Evolutionary conservation across 2,888 invertebrate species (phyloP).

Genomic region (Drosophila paucipuncta): DNA sequence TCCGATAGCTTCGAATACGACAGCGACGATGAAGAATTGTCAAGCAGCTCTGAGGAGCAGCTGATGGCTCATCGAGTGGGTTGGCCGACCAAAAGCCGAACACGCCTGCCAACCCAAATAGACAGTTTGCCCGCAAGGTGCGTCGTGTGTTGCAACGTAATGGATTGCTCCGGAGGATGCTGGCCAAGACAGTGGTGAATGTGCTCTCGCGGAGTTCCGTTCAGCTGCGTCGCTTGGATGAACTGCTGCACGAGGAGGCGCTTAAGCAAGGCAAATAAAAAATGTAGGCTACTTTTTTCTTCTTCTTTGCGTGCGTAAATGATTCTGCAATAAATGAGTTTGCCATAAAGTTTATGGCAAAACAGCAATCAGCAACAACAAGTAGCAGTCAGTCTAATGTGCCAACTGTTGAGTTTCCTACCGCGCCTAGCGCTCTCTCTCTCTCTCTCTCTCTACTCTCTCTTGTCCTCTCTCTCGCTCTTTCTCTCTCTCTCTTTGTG

Average conservation of each 20-base stretch:
- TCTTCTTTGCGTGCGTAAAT: not conserved
- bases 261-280: not conserved
- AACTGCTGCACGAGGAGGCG: conserved; percentile 17
- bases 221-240: conserved; percentile 28
- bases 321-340: conserved; percentile 39
- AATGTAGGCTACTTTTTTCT: not conserved
- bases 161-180: not conserved
- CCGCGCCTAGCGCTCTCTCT: conserved; percentile 22
- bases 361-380: conserved; percentile 38
- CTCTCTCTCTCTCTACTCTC: not conserved
- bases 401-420: conserved; percentile 84
- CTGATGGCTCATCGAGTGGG: not conserved
- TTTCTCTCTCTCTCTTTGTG: not conserved
- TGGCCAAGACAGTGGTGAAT: conserved; percentile 24
- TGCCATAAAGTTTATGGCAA: conserved; percentile 35
- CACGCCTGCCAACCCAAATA: not conserved
- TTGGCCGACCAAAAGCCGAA: not conserved
- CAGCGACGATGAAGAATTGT: not conserved
- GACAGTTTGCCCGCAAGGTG: not conserved
- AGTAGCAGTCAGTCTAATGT: conserved; percentile 63
- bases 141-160: not conserved
- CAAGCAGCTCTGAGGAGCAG: not conserved
- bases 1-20: not conserved
- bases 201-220: not conserved
- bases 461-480: not conserved